phyloP scores from a whole-genome alignment of 2,797 vertebrate genomes.

The Heterohyrax brucei region DNA sequence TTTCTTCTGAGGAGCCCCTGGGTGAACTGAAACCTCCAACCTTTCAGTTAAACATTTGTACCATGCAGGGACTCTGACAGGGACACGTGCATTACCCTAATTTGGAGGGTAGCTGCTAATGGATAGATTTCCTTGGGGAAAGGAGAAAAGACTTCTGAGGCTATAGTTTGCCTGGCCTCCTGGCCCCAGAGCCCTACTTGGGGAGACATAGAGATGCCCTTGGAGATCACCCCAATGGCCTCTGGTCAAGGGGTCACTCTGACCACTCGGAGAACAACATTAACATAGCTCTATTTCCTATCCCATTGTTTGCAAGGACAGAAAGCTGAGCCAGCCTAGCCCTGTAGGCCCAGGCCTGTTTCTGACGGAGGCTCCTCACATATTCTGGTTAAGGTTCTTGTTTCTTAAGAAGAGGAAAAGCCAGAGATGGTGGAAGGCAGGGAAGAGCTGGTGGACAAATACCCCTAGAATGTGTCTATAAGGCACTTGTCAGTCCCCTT shows the following conservation, averaged over 20 bases:
- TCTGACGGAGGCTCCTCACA: slow-evolving; percentile 35
- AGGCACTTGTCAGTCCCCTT: slow-evolving; percentile 30
- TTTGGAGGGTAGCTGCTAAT: slow-evolving; percentile 78
- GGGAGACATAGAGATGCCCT: slow-evolving; percentile 89
- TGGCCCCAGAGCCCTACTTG: slow-evolving; percentile 1
- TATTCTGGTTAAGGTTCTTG: slow-evolving; percentile 53
- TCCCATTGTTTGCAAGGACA: slow-evolving; percentile 35
- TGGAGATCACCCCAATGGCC: slow-evolving; percentile 92
- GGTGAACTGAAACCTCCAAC: neutral
- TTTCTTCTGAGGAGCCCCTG: neutral
- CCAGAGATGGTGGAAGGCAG: slow-evolving; percentile 11
- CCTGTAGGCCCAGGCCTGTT: neutral
- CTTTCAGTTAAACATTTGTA: neutral
- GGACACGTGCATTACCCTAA: slow-evolving; percentile 67
- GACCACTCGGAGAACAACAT: slow-evolving; percentile 64
- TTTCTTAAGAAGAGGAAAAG: slow-evolving; percentile 58
- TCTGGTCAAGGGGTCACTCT: slow-evolving; percentile 90
- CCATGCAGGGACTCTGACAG: neutral
- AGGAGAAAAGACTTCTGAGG: slow-evolving; percentile 55
- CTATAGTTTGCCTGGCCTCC: neutral
- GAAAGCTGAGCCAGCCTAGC: slow-evolving; percentile 52
- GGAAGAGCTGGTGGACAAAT: slow-evolving; percentile 25
- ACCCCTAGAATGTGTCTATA: neutral
- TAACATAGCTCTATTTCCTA: slow-evolving; percentile 51
- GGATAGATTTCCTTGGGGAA: slow-evolving; percentile 73